Base-by-base conservation (phyloP, 1,140 invertebrate genomes). In the Asbolus verrucosus region DNA sequence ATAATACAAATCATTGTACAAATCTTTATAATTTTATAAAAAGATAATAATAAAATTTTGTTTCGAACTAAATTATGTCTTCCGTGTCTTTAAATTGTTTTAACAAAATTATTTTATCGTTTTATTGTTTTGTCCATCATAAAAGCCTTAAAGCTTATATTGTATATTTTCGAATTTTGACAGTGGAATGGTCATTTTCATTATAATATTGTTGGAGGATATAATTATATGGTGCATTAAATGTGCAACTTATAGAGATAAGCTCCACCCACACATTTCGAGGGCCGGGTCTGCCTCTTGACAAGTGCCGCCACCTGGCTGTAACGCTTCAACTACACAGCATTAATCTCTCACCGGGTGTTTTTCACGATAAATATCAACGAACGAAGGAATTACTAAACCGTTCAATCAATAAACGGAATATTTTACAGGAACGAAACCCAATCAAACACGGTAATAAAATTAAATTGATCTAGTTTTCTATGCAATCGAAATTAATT, bases 141-240 rank as follows among this genome's bases (percentile, higher is more conserved):
- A n/a, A n/a, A n/a, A n/a, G n/a, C n/a, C n/a, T n/a, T n/a, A n/a
- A n/a, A n/a, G n/a, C n/a, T n/a, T n/a, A n/a, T n/a, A n/a, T n/a
- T n/a, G n/a, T n/a, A n/a, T n/a, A n/a, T n/a, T n/a, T n/a, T n/a
- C n/a, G n/a, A n/a, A n/a, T n/a, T n/a, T n/a, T n/a, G n/a, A n/a
- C n/a, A n/a, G n/a, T n/a, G n/a, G n/a, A n/a, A n/a, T n/a, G n/a
- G n/a, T n/a, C 67, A 71, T 67, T 61, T 16, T 59, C 43, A 70
- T 69, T 62, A 72, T 38, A 66, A 69, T 21, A 54, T 14, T 4
- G 1, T 21, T 9, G 11, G 11, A n/a, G 46, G 9, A 30, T 9
- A 41, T 70, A 72, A 75, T 77, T 74, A 77, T 72, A 75, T 73
- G 70, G 68, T 72, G 73, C 71, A 76, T 76, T 72, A 77, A 75